Evolutionary conservation across 92 coral and sea anemone species (phyloP).

Genomic region (Phymanthus crucifer): DNA sequence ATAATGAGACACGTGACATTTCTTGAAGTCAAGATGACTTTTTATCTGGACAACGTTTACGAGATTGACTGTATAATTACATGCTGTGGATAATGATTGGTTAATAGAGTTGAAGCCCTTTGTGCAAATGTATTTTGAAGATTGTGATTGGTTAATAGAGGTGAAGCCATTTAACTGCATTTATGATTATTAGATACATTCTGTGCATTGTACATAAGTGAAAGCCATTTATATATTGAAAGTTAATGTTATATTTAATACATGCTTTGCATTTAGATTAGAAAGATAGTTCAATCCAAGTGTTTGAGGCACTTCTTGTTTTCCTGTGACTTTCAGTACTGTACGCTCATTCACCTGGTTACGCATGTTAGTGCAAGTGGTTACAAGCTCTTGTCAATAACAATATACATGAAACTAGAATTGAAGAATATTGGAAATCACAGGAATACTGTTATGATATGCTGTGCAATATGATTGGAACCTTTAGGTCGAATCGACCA

Average conservation of each 20-base stretch:
- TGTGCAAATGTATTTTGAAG: not conserved
- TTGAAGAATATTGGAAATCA: too few species aligned
- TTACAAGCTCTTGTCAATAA: too few species aligned
- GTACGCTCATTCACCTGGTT: too few species aligned
- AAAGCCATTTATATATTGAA: not conserved
- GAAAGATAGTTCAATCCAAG: not conserved
- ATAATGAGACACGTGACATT: too few species aligned
- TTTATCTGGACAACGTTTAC: too few species aligned
- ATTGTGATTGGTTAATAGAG: not conserved
- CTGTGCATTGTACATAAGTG: not conserved
- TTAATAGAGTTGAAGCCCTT: not conserved
- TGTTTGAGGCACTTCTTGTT: too few species aligned
- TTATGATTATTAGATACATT: not conserved
- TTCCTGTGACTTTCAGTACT: too few species aligned
- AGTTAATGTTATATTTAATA: not conserved
- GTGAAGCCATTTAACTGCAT: not conserved
- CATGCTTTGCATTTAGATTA: not conserved
- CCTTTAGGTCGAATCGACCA: conserved; percentile 12
- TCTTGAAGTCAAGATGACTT: too few species aligned
- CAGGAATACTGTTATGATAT: not conserved
- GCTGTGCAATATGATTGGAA: not conserved
- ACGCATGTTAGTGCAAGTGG: too few species aligned
- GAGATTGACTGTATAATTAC: too few species aligned
- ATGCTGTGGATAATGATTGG: too few species aligned
- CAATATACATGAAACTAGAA: too few species aligned